phyloP scores from a whole-genome alignment of 1,140 invertebrate genomes.

The Eumaeus atala region DNA sequence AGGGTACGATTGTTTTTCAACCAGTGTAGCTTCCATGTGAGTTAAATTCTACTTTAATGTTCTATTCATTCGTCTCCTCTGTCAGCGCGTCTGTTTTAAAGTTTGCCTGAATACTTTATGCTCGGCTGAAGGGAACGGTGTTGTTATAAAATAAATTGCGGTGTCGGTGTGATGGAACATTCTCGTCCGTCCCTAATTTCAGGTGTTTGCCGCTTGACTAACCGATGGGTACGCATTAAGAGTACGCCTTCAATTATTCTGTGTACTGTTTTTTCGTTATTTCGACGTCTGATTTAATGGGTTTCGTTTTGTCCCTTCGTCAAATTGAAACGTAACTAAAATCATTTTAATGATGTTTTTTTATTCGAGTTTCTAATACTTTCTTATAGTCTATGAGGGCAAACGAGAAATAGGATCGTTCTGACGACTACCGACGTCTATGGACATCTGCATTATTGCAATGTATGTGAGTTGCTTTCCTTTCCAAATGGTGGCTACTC shows the following conservation, averaged over 20 bases:
- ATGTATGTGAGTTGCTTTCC: too few relatives aligned
- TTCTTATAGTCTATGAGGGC: too few relatives aligned
- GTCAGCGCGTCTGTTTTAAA: constrained; percentile 28
- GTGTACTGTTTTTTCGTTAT: too few relatives aligned
- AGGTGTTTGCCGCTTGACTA: constrained; percentile 7
- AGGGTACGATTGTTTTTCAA: constrained; percentile 10
- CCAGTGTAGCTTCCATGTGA: constrained; percentile 1
- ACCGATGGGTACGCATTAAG: too few relatives aligned
- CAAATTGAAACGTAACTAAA: not conserved
- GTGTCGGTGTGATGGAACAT: constrained; percentile 28
- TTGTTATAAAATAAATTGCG: constrained; percentile 26
- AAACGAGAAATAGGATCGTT: too few relatives aligned
- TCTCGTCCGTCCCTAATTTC: constrained; percentile 30
- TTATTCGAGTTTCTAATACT: too few relatives aligned
- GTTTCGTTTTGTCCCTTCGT: not conserved
- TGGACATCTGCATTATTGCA: too few relatives aligned
- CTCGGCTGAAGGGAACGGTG: constrained; percentile 18
- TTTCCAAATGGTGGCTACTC: too few relatives aligned
- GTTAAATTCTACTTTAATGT: constrained; percentile 27
- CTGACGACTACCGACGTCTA: too few relatives aligned
- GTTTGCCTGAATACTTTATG: constrained; percentile 34
- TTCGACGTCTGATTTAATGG: too few relatives aligned
- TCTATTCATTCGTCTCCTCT: constrained; percentile 25
- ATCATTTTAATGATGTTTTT: not conserved
- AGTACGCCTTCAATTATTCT: too few relatives aligned